phyloP scores from a whole-genome alignment of 2,888 invertebrate genomes.

The Polyploca ridens region DNA sequence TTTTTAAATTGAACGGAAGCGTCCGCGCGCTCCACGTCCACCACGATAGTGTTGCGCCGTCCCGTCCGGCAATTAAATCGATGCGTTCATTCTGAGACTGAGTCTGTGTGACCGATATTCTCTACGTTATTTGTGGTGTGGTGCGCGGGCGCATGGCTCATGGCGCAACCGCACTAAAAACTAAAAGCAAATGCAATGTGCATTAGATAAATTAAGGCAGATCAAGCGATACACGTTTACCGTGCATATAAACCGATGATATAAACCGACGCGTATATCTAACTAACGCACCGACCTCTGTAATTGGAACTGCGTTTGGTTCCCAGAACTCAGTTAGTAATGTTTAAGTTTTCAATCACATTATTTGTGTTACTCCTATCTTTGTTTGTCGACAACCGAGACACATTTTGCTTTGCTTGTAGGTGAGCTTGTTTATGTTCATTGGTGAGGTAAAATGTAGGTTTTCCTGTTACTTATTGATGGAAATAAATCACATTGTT shows the following conservation, averaged over 20 bases:
- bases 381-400: not conserved
- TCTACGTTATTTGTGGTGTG: conserved; percentile 78
- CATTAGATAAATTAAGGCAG: conserved; percentile 74
- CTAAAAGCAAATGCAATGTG: conserved; percentile 79
- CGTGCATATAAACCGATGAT: conserved; percentile 16
- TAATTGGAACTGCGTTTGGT: conserved; percentile 13
- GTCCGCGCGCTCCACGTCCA: conserved; percentile 75
- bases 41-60: conserved; percentile 70
- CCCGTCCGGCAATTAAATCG: conserved; percentile 71
- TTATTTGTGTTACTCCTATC: conserved; percentile 6
- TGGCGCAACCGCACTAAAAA: conserved; percentile 80
- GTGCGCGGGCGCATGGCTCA: conserved; percentile 70
- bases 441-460: not conserved
- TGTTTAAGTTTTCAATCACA: conserved; percentile 6
- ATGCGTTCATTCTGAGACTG: conserved; percentile 68
- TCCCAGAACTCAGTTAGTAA: not conserved
- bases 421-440: not conserved
- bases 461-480: conserved; percentile 5
- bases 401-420: not conserved
- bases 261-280: conserved; percentile 21
- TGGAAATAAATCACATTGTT: not conserved
- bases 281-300: not conserved
- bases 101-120: conserved; percentile 82
- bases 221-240: conserved; percentile 48
- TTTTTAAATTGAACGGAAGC: conserved; percentile 63